These are phyloP conservation scores for Lamellibrachia columna DNA, from an alignment of 2,888 invertebrate species.

Conservation along the genomic window DNA sequence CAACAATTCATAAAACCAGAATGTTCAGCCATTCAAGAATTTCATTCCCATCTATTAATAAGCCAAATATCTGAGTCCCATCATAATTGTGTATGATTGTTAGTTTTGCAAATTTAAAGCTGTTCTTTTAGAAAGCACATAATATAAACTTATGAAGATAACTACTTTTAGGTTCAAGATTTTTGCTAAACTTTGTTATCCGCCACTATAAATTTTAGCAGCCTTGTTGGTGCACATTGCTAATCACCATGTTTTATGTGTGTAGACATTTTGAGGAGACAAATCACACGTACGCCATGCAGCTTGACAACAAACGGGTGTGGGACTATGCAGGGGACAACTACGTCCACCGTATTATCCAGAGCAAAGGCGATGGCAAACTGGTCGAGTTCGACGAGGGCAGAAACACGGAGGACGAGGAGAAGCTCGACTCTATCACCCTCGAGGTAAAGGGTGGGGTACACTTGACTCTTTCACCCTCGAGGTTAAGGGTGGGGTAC, in stretches of 20 bases:
- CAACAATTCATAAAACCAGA: too few species aligned
- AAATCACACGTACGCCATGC: conserved; percentile 96
- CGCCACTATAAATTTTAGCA: too few species aligned
- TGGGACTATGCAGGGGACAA: conserved; percentile 99
- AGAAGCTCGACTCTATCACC: conserved; percentile 93
- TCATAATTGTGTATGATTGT: too few species aligned
- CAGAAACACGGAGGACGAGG: conserved; percentile 68
- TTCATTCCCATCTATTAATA: too few species aligned
- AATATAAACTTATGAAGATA: too few species aligned
- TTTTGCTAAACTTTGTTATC: too few species aligned
- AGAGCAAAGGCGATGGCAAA: conserved; percentile 96
- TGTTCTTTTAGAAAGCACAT: too few species aligned
- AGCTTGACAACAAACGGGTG: conserved; percentile 93
- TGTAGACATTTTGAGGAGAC: conserved; percentile 90
- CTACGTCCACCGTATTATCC: conserved; percentile 93
- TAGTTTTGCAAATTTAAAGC: too few species aligned
- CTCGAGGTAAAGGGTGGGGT: conserved; percentile 73
- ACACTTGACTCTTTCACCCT: not conserved
- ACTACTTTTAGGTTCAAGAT: too few species aligned
- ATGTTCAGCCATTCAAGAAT: too few species aligned
- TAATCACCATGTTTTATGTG: too few species aligned
- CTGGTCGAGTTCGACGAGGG: conserved; percentile 74
- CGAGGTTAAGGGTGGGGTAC: not conserved
- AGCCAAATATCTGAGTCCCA: too few species aligned
- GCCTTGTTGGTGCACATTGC: not conserved